Evolutionary conservation across 2,888 invertebrate species (phyloP), one percentile per base, ranked within the genome.

Genomic region (Endotricha flammealis): DNA sequence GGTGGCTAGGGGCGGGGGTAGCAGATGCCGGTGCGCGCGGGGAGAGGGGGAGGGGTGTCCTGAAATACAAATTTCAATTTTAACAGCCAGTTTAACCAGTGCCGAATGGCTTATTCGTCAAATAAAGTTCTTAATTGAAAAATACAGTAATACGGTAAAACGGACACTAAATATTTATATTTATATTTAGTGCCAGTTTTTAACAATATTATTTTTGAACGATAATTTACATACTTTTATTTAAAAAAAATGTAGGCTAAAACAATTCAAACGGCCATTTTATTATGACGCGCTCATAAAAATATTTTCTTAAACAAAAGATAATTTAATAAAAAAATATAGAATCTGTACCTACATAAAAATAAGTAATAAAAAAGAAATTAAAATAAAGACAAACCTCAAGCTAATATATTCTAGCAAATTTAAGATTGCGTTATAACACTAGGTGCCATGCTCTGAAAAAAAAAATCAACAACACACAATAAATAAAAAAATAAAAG

Each of bases 1-100:
- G 29, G 43, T 48, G 57, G 69, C 78, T 86, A 83, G 79, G 85
- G 79, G 56, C 86, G 77, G 4, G 83, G 81, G 60, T 64, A 86
- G 57, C 78, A 85, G 55, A 79, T 81, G 4, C 83, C 85, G 22
- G 81, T 81, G 54, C 85, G 85, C 5, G 85, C 85, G n/a, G 85
- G 85, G 14, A 86, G 59, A 23, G 85, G 85, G 3, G 85, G 85
- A 3, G 85, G 85, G 0, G 81, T 83, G 49, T 86, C 85, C 85
- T 86, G 72, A 0, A 66, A 60, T 7, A n/a, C 9, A 31, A 38
- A 23, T 8, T 1, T 11, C 8, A 20, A 24, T 29, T 28, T 11
- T 25, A 25, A n/a, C n/a, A n/a, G n/a, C n/a, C n/a, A n/a, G n/a
- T n/a, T n/a, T n/a, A n/a, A n/a, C n/a, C n/a, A n/a, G n/a, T n/a